phyloP scores from a whole-genome alignment of 2,113 vertebrate genomes.

The Delphinus delphis region DNA sequence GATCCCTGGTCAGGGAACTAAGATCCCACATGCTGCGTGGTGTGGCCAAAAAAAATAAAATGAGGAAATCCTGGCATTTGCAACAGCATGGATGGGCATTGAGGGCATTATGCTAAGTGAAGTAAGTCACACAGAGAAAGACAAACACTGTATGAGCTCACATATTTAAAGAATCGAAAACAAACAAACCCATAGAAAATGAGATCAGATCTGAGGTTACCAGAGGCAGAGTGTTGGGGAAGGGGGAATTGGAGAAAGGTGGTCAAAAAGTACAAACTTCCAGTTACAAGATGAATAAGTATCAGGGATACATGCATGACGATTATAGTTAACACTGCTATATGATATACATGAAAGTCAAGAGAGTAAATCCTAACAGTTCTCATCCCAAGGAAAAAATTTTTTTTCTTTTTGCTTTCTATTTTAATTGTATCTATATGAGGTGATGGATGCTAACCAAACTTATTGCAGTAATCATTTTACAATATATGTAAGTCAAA shows the following conservation, averaged over 20 bases:
- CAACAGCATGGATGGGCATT: neutral
- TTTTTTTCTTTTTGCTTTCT: neutral
- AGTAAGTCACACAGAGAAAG: neutral
- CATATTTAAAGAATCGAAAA: neutral
- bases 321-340: neutral
- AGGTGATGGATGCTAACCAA: neutral
- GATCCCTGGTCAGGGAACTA: too few species aligned
- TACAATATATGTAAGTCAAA: neutral
- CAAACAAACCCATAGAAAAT: neutral
- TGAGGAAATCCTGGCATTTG: neutral
- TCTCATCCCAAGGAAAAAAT: neutral
- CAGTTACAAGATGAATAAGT: neutral
- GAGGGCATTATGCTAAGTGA: neutral
- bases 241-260: neutral
- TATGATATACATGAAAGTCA: neutral
- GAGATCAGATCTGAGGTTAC: neutral
- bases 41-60: too few species aligned
- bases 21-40: too few species aligned
- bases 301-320: neutral
- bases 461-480: neutral
- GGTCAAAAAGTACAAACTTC: neutral
- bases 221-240: neutral
- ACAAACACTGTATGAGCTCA: neutral
- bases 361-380: neutral
- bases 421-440: neutral